Base-by-base conservation (phyloP, 2,888 invertebrate genomes). In the Orthonychiurus folsomi region DNA sequence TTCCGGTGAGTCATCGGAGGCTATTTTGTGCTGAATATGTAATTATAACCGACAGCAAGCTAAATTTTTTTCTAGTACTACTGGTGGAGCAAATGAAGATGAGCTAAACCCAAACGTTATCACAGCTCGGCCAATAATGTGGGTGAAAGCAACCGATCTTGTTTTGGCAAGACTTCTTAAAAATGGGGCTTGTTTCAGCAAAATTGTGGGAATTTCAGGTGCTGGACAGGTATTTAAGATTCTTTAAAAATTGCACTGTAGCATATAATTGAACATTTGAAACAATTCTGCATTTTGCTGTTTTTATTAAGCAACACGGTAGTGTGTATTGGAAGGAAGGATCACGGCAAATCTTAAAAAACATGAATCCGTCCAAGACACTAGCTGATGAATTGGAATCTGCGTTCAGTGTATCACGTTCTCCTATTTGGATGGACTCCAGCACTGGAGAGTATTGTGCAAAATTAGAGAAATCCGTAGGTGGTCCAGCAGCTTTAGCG, bases 371-470 rank as follows among this genome's bases (percentile, higher is more conserved):
- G 0, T 83, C 84, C 9, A 85, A 86, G 74, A 89, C 89, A 77
- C 78, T 95, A 9, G 88, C 91, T 79, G 84, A 88, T 24, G 93
- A 95, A 78, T 79, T 96, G 50, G 82, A 83, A 58, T 85, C 86
- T 3, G 83, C 84, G 5, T 97, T 97, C 77, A 85, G 89, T 18
- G 76, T 89, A 0, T 77, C 81, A 1, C 84, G 89, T 68, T 89
- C 93, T 12, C 96, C 97, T 0, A 86, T 95, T 20, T 97, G 97
- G 97, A 93, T 95, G 93, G 96, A 97, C 77, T 87, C 89, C 2
- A 92, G 88, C 70, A 93, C 85, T 70, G 82, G 82, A 0, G 78
- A 80, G 50, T 86, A 92, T 75, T 93, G 93, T 76, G 79, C 80
- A 65, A 81, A 85, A 67, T 78, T 97, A 65, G 95, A 96, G 78